phyloP scores from a whole-genome alignment of 2,113 vertebrate species.

The Callospermophilus lateralis region DNA sequence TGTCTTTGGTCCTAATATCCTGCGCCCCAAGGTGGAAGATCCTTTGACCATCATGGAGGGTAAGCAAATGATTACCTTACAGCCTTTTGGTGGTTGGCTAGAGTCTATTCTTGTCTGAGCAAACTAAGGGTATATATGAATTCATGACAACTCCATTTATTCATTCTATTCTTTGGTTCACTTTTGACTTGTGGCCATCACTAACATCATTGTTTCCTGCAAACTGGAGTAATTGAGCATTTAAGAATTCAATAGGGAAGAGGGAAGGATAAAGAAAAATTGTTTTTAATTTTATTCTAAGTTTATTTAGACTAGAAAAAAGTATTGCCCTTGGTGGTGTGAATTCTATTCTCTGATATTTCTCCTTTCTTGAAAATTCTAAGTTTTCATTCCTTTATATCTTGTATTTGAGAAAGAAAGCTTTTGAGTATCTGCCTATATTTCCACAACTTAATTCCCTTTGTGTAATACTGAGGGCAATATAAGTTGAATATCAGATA shows the following conservation, averaged over 20 bases:
- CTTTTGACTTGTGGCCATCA: background rate
- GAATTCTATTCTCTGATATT: background rate
- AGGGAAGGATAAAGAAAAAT: background rate
- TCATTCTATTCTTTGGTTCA: background rate
- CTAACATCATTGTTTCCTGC: background rate
- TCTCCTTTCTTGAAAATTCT: background rate
- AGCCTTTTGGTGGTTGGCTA: background rate
- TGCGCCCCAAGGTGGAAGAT: conserved; percentile 97
- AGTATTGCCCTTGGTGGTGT: background rate
- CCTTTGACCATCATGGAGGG: conserved; percentile 99
- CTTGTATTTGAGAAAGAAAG: background rate
- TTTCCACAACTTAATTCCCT: background rate
- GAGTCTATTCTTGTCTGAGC: background rate
- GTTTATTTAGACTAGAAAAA: conserved; percentile 28
- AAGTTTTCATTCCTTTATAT: background rate
- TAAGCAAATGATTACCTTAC: conserved; percentile 78
- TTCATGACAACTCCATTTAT: background rate
- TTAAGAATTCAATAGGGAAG: background rate
- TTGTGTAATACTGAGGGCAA: background rate
- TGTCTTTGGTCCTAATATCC: conserved; percentile 97
- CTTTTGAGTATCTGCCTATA: too few relatives aligned
- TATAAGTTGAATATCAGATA: background rate
- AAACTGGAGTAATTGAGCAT: background rate
- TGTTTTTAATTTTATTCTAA: conserved; percentile 1
- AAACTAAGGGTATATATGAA: background rate